A percentile compares a stretch with the other conserved stretches of the same genome.
These are phyloP conservation scores for Cavia porcellus DNA, from an alignment of 2,113 vertebrate species.

Conservation along the genomic window DNA sequence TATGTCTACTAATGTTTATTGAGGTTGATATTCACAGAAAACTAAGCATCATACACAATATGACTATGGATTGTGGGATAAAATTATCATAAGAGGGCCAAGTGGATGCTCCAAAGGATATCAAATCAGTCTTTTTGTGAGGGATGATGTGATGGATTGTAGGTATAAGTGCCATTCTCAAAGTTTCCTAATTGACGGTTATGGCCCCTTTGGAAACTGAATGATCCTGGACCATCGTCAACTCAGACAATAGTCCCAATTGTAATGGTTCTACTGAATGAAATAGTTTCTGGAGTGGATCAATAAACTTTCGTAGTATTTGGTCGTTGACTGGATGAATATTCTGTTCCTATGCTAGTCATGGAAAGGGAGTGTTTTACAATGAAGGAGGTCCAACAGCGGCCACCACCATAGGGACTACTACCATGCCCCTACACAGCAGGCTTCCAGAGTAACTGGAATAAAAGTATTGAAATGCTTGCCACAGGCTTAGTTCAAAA, in stretches of 20 bases:
- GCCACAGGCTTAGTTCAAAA: background rate
- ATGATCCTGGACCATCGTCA: background rate
- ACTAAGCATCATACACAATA: background rate
- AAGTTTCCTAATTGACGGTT: background rate
- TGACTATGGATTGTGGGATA: background rate
- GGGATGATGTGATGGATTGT: no score
- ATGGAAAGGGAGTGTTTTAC: background rate
- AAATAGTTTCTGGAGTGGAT: background rate
- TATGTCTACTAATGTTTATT: background rate
- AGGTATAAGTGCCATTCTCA: background rate
- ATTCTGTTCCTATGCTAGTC: background rate
- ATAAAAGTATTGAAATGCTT: background rate
- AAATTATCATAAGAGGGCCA: background rate
- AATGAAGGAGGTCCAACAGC: background rate
- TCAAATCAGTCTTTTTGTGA: background rate
- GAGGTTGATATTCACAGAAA: background rate
- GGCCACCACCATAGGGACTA: no score
- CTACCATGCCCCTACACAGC: background rate
- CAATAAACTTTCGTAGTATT: background rate
- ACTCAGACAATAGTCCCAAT: background rate
- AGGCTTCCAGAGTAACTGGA: background rate
- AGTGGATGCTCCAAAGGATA: background rate
- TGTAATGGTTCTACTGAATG: background rate
- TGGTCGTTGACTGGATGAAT: background rate
- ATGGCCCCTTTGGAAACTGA: background rate